Evolutionary conservation across 1,140 invertebrate genomes (phyloP), one percentile per base, ranked within the genome.

Genomic region (Drosophila watanabei): DNA sequence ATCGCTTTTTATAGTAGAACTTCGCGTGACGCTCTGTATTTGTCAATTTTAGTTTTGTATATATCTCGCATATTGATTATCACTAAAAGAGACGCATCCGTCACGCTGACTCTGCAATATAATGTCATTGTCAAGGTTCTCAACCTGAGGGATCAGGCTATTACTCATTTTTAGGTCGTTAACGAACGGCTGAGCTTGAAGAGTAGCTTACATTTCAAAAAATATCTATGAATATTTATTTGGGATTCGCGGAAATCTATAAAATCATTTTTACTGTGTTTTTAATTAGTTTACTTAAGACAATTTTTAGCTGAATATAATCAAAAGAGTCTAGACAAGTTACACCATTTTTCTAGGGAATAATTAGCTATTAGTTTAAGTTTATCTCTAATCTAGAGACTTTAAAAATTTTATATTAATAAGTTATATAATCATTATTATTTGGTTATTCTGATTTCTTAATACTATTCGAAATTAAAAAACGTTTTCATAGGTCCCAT

Each of bases 1-100:
- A 14, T 16, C 20, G 41, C 41, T 48, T 89, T 88, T 89, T 77
- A 77, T 78, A 77, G 45, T 37, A 58, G 41, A 70, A 81, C 68
- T 57, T 80, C 51, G 59, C 68, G 54, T 58, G 51, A 49, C 65
- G 9, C 14, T 68, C 32, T 1, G 20, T n/a, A 66, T 77, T 76
- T 66, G 72, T 66, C 28, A 54, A 39, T 39, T 30, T n/a, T 30
- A 1, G 4, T 52, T 33, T 62, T 63, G 66, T 76, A 48, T 57
- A 39, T 57, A 57, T 75, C 28, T 58, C 18, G 32, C 43, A 68
- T 68, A 52, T 63, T 58, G 75, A 82, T 87, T 75, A 79, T 75
- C 58, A 62, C 64, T 48, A 46, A 57, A 69, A 71, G 24, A 69
- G 51, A 43, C 6, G 49, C 39, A 78, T 78, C 32, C 16, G 73